Conservation (phyloP, 2,113 vertebrate species). For the Platysternon megacephalum region DNA sequence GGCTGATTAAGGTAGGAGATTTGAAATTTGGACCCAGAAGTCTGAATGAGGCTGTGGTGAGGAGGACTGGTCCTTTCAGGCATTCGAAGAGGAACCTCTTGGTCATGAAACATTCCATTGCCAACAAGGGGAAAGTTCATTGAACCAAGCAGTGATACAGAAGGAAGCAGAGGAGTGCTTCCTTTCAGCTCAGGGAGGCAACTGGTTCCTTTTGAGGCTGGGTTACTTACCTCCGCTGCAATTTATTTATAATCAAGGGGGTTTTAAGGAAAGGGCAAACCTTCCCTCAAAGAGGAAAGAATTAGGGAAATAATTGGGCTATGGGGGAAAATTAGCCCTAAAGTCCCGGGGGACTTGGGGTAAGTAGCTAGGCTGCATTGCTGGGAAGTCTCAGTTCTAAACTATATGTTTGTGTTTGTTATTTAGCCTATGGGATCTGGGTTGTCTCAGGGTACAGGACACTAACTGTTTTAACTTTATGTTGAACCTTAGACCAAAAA, state of each 20-base stretch:
- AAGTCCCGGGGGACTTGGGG: not conserved
- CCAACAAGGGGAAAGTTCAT: not conserved
- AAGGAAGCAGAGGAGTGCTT: not conserved
- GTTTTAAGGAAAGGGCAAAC: not conserved
- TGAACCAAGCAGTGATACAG: not conserved
- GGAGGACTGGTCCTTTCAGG: not conserved
- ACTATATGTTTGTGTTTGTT: not conserved
- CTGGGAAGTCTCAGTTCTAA: not conserved
- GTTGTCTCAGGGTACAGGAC: not conserved
- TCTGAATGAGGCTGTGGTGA: not conserved
- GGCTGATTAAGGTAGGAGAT: not conserved
- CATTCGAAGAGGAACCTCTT: not conserved
- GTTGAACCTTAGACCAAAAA: not conserved
- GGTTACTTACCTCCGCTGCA: not conserved
- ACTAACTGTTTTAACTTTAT: not conserved
- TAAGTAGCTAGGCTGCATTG: rapidly evolving
- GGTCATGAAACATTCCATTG: not conserved
- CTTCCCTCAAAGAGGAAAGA: not conserved
- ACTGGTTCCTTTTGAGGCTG: not conserved
- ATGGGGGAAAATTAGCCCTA: not conserved
- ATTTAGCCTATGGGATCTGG: not conserved
- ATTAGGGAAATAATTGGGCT: not conserved
- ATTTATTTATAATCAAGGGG: not conserved
- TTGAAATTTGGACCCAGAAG: not conserved
- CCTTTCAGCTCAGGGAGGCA: not conserved